phyloP scores from a whole-genome alignment of 2,888 invertebrate genomes.

The Leptura quadrifasciata region DNA sequence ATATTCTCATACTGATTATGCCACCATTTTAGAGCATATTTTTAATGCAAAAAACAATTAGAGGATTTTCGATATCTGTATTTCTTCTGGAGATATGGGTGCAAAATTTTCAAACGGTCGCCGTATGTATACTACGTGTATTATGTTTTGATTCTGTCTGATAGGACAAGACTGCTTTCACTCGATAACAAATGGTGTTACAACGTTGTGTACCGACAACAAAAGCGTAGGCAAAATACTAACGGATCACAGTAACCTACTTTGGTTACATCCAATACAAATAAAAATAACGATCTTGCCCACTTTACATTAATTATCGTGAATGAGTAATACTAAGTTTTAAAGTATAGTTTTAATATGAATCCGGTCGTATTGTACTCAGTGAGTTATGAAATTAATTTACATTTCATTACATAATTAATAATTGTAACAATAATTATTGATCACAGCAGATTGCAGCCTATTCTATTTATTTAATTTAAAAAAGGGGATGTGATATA shows the following conservation, averaged over 20 bases:
- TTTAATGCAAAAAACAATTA: too few species aligned
- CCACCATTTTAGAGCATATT: too few species aligned
- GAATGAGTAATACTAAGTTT: not conserved
- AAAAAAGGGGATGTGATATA: too few species aligned
- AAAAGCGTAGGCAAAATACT: conserved; percentile 7
- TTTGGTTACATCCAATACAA: not conserved
- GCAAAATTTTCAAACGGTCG: too few species aligned
- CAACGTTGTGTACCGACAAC: not conserved
- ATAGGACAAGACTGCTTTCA: not conserved
- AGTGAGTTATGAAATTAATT: not conserved
- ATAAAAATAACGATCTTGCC: not conserved
- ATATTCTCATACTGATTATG: too few species aligned
- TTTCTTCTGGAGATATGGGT: too few species aligned
- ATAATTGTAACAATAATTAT: too few species aligned
- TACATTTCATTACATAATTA: not conserved
- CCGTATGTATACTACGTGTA: too few species aligned
- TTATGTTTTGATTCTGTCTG: not conserved
- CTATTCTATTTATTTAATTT: too few species aligned
- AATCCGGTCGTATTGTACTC: not conserved
- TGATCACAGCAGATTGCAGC: too few species aligned
- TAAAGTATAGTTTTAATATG: not conserved
- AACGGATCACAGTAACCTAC: conserved; percentile 3
- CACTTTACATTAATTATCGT: not conserved
- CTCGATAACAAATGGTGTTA: not conserved
- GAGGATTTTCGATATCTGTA: too few species aligned